Percentiles rank a stretch among this genome's conserved stretches.
Evolutionary conservation across 2,113 vertebrate genomes (phyloP).

Genomic region (Crotalus helleri): DNA sequence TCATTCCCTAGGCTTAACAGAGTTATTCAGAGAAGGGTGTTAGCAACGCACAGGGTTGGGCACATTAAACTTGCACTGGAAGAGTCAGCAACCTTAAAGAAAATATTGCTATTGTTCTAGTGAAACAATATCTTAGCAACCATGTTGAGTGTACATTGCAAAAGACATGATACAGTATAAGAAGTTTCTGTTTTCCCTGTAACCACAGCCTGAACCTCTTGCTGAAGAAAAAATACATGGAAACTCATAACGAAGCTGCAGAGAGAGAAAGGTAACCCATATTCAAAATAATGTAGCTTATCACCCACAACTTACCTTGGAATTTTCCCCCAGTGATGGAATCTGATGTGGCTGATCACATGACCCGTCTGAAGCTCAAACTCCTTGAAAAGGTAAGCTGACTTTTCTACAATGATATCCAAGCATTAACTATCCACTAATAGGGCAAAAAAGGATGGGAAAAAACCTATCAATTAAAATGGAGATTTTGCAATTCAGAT

Average conservation of each 20-base stretch:
- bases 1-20: slow-evolving; percentile 22
- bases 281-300: neutral
- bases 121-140: neutral
- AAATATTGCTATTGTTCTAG: neutral
- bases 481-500: neutral
- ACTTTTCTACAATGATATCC: neutral
- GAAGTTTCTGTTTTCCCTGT: fast-evolving
- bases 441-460: neutral
- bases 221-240: neutral
- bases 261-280: neutral
- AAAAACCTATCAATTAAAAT: neutral
- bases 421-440: neutral
- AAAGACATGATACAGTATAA: neutral
- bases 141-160: neutral
- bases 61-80: slow-evolving; percentile 15
- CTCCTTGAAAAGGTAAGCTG: slow-evolving; percentile 78
- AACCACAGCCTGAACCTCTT: neutral
- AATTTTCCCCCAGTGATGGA: slow-evolving; percentile 62
- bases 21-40: slow-evolving; percentile 7
- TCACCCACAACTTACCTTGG: neutral
- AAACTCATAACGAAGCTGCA: fast-evolving
- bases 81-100: slow-evolving; percentile 17
- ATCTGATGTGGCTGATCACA: slow-evolving; percentile 67
- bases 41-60: slow-evolving; percentile 26
- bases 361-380: slow-evolving; percentile 74